phyloP scores from a whole-genome alignment of 2,797 vertebrate species.

The Aselliscus stoliczkanus region DNA sequence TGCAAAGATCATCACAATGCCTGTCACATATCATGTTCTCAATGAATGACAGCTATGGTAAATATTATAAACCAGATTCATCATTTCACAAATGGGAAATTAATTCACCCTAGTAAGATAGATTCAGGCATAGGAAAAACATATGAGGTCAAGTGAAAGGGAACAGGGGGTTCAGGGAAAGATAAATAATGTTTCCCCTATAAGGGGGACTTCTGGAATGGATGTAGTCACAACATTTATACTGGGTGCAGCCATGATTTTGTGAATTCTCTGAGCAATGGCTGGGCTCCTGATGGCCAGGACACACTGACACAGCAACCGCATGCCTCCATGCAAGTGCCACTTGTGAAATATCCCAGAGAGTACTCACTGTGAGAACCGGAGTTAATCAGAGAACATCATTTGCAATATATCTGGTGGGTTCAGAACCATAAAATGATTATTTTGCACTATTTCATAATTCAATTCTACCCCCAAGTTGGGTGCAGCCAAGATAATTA shows the following conservation, averaged over 20 bases:
- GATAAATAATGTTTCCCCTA: neutral
- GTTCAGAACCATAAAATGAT: neutral
- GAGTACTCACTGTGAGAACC: neutral
- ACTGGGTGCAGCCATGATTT: neutral
- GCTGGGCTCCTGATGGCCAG: neutral
- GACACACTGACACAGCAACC: neutral
- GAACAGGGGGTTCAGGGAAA: neutral
- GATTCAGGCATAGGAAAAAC: neutral
- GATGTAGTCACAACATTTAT: neutral
- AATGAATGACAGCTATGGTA: neutral
- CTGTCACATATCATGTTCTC: neutral
- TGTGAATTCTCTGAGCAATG: neutral
- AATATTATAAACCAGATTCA: neutral
- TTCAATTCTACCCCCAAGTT: constrained; percentile 9
- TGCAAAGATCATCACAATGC: neutral
- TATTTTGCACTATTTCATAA: neutral
- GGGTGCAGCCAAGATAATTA: constrained; percentile 36
- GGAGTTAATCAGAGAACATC: neutral
- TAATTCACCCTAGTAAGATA: neutral
- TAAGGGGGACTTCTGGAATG: neutral
- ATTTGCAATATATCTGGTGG: neutral
- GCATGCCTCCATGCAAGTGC: too few species aligned
- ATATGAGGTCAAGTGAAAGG: neutral
- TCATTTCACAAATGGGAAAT: neutral
- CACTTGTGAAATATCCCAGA: neutral